Conservation (phyloP, 2,888 invertebrate species). For the Dysmachus trigonus region DNA sequence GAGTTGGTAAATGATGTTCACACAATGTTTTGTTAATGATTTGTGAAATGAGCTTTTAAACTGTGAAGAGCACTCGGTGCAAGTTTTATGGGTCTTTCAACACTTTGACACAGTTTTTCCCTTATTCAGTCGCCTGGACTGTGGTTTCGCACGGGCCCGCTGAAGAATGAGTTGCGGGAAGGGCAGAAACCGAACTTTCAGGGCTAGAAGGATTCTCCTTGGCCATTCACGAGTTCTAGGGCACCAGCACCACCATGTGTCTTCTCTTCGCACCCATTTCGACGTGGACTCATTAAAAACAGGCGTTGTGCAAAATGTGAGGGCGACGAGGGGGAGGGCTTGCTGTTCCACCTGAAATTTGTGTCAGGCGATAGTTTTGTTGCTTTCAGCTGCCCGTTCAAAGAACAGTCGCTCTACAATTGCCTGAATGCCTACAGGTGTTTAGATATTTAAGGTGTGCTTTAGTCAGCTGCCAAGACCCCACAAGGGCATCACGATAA, state of each 20-base stretch:
- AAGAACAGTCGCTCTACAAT: not conserved
- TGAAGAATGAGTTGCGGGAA: not conserved
- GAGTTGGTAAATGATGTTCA: conserved; percentile 44
- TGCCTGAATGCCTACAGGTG: not conserved
- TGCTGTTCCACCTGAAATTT: not conserved
- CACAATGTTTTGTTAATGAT: conserved; percentile 44
- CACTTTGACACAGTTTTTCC: conserved; percentile 29
- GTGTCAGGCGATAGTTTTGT: not conserved
- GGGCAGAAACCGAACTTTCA: not conserved
- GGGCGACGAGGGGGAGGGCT: not conserved
- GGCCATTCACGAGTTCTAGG: not conserved
- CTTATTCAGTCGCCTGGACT: not conserved
- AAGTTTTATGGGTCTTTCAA: conserved; percentile 38
- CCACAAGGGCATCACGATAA: not conserved
- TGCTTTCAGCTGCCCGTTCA: not conserved
- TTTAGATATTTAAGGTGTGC: not conserved
- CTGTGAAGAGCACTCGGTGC: conserved; percentile 31
- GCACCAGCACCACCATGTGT: not conserved
- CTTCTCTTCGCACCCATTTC: not conserved
- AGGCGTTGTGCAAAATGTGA: not conserved
- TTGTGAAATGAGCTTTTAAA: conserved; percentile 44
- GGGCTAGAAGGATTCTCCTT: not conserved
- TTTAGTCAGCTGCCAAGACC: not conserved
- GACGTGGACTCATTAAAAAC: not conserved
- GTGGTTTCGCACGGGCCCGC: not conserved